These are phyloP conservation scores for Gallinago paraguaiae DNA, from an alignment of 2,113 vertebrate genomes.

Conservation along the genomic window DNA sequence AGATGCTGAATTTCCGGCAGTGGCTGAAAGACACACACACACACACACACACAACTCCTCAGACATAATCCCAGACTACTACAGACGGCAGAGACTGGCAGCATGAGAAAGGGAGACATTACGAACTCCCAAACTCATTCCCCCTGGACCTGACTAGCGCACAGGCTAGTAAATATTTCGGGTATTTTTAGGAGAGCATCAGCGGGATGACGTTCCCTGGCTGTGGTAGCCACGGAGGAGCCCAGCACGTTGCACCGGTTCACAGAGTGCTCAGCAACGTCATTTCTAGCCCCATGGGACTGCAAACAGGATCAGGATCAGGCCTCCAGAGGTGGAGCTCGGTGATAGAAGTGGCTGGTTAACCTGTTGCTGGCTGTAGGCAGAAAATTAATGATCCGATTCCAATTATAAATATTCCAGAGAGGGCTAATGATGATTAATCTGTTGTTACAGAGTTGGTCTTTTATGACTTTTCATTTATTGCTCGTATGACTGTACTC, in stretches of 20 bases:
- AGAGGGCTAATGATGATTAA: slow-evolving; percentile 45
- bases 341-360: not conserved
- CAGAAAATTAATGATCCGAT: slow-evolving; percentile 14
- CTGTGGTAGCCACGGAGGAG: not conserved
- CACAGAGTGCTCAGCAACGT: not conserved
- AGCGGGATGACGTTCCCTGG: not conserved
- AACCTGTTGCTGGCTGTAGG: slow-evolving; percentile 1
- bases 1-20: slow-evolving; percentile 64
- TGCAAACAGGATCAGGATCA: not conserved
- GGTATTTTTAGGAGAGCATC: not conserved
- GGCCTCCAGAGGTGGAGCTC: not conserved
- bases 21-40: not conserved
- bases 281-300: not conserved
- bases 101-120: not conserved
- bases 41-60: not conserved
- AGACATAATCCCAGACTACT: slow-evolving; percentile 22
- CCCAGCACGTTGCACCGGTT: not conserved
- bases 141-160: not conserved
- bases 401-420: slow-evolving; percentile 18
- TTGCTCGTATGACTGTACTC: not conserved
- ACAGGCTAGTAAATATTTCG: not conserved
- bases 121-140: not conserved
- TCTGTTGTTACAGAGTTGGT: slow-evolving; percentile 15
- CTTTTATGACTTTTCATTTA: slow-evolving; percentile 42
- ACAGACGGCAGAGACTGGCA: not conserved